phyloP scores from a whole-genome alignment of 2,113 vertebrate species.

The Gallinago media region DNA sequence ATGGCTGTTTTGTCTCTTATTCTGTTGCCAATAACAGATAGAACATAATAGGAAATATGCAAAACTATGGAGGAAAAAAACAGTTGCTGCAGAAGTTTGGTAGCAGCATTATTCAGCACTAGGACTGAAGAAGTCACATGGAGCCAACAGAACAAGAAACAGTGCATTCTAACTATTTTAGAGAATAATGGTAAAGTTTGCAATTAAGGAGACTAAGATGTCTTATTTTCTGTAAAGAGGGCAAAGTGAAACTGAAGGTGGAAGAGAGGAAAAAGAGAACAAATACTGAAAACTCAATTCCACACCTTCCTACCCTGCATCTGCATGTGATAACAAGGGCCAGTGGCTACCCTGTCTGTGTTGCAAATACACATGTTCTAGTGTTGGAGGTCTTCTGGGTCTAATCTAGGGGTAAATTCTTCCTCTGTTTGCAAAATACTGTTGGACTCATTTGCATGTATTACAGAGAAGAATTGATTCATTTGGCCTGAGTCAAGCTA shows the following conservation, averaged over 20 bases:
- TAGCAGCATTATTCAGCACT: background rate
- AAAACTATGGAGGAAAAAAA: background rate
- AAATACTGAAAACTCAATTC: background rate
- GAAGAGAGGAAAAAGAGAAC: background rate
- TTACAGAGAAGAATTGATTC: background rate
- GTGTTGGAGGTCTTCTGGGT: background rate
- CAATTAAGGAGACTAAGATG: background rate
- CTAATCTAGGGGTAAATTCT: background rate
- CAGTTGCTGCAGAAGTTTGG: background rate
- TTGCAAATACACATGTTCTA: background rate
- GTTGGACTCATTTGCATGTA: background rate
- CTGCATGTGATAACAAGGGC: rapidly evolving
- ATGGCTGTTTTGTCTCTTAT: background rate
- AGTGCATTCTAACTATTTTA: background rate
- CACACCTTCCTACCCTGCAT: background rate
- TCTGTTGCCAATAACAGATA: background rate
- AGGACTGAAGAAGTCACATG: background rate
- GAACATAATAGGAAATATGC: background rate
- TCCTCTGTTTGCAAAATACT: background rate
- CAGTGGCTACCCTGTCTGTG: background rate
- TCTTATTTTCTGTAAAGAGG: background rate
- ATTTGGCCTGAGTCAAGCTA: background rate
- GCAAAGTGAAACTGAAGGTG: background rate
- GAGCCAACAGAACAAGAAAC: rapidly evolving
- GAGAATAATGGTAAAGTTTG: background rate